phyloP scores from a whole-genome alignment of 2,113 vertebrate species.

The Peromyscus maniculatus region DNA sequence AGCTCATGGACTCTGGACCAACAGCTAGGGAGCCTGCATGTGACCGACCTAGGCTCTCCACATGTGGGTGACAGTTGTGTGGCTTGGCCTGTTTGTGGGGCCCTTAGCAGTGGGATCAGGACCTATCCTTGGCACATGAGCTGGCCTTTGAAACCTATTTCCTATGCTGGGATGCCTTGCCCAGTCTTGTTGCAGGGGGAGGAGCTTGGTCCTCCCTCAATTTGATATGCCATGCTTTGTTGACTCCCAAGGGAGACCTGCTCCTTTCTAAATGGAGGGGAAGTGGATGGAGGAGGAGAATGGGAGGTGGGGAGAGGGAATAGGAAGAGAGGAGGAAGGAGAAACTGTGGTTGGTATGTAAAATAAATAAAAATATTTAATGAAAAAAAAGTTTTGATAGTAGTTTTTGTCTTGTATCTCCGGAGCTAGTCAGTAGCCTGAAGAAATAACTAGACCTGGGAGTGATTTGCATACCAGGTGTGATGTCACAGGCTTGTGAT shows the following conservation, averaged over 20 bases:
- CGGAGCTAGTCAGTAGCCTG: background rate
- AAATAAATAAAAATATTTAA: background rate
- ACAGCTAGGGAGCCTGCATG: too few species aligned
- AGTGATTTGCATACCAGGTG: background rate
- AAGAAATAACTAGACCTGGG: background rate
- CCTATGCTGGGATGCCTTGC: too few species aligned
- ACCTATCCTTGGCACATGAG: background rate
- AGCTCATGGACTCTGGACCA: too few species aligned
- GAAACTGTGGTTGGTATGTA: background rate
- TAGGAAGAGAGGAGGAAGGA: background rate
- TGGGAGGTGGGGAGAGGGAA: background rate
- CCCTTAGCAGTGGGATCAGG: too few species aligned
- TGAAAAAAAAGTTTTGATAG: background rate
- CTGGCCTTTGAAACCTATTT: background rate
- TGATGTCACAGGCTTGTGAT: background rate
- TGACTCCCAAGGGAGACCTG: background rate
- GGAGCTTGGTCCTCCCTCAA: background rate
- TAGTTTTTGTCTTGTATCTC: background rate
- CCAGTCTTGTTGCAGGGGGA: background rate
- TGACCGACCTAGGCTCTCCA: too few species aligned
- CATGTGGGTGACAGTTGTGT: too few species aligned
- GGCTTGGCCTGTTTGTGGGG: too few species aligned
- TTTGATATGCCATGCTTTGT: background rate
- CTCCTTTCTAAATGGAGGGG: background rate
- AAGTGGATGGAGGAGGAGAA: background rate